Base-by-base conservation (phyloP, 2,113 vertebrate genomes). In the Nymphicus hollandicus region DNA sequence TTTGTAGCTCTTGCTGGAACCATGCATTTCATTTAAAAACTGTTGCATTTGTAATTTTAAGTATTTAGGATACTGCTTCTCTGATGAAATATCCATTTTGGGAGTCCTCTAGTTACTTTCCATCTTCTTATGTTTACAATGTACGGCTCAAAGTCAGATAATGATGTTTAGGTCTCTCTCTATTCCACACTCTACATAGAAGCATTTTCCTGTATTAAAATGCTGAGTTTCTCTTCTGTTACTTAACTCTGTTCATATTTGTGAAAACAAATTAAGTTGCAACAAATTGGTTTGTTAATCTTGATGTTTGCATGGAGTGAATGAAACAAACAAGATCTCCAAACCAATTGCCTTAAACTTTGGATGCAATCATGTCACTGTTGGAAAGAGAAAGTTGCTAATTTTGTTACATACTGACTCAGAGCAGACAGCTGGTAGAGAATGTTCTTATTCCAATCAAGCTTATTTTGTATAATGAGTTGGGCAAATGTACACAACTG, bases 391-490 rank as follows among this genome's bases (percentile, higher is more conserved):
- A 95, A 96, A 96, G 92, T 95, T 97, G 94, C 95, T 97, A 97
- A 97, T 97, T 96, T 96, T 95, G 94, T 92, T 96, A 44, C 94
- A 88, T 72, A 91, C 95, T 95, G 93, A 96, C 95, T 96, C 96
- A 96, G 91, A 97, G 94, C 94, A 96, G 93, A 94, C 95, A 97
- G 96, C 96, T 97, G 96, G 96, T 92, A 95, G 94, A 95, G 89
- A 95, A 95, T 95, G 95, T 96, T 97, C 96, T 95, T 94, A 92
- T 86, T 96, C 93, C 95, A 97, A 97, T 97, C 97, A 95, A 95
- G 95, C 95, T 93, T 94, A 95, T 97, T 93, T 96, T 94, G 93
- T 96, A 94, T 96, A 96, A 96, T 96, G 95, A 96, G 88, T 52
- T 92, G 95, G 91, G 85, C 95, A 97, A 97, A 97, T 84, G 93